Evolutionary conservation across 2,113 vertebrate species (phyloP), one percentile per base, ranked within the genome.

Genomic region (Rhinoptilus africanus): DNA sequence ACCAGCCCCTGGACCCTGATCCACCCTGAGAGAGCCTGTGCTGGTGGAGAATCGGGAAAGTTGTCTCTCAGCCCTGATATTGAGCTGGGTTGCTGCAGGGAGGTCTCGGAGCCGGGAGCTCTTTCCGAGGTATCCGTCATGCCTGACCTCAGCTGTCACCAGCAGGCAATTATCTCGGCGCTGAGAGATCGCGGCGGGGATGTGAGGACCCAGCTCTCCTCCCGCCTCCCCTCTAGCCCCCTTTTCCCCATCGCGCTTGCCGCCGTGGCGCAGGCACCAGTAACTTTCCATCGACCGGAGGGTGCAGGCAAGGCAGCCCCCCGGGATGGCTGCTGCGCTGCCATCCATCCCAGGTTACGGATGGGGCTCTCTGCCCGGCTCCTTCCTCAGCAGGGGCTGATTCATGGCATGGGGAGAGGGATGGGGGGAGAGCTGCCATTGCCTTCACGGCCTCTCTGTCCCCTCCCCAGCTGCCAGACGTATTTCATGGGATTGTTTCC

Each of bases 71-170:
- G 1, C 13, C 26, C 60, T 56, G 26, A 41, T 67, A 67, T 16
- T 74, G 92, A 91, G 47, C 64, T 51, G 60, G 60, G 43, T 18
- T 94, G 80, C 80, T 87, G 79, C 76, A 56, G 82, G 64, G 74
- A 95, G 68, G 68, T 53, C 86, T 95, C 0, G 2, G 64, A 91
- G 83, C 83, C 1, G 1, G 59, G 37, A 97, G 91, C 77, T 92
- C 79, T 94, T 97, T 75, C 81, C 26, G 9, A 92, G 77, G 64
- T 81, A 92, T 93, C 93, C 6, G 76, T 96, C 92, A 93, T 35
- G 95, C 87, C 96, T 96, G 97, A 94, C 95, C 96, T 96, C 93
- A 83, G 92, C 95, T 97, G 96, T 97, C 97, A 95, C 85, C 17
- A 1, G 62, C 75, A 97, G 85, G 92, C 95, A 96, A 96, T 97